Conservation (phyloP, 2,797 vertebrate genomes). For the Pantherophis alleghaniensis region DNA sequence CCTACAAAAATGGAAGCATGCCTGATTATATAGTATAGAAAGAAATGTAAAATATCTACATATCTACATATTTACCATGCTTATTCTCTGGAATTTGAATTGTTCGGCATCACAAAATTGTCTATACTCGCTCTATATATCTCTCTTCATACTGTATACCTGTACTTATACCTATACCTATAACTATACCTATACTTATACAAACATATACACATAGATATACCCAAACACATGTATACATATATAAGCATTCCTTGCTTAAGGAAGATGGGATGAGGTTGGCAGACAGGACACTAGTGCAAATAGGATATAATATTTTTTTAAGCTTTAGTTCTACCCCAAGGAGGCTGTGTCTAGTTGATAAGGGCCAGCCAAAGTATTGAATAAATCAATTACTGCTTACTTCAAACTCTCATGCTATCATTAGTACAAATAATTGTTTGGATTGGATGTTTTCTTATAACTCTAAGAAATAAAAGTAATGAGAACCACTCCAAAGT, state of each 20-base stretch:
- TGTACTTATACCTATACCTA: too few species aligned
- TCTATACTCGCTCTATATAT: not conserved
- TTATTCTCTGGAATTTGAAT: not conserved
- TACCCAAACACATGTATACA: too few species aligned
- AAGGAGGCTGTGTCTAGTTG: not conserved
- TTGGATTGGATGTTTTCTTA: not conserved
- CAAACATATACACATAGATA: too few species aligned
- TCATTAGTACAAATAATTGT: not conserved
- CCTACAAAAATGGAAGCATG: not conserved
- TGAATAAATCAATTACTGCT: not conserved
- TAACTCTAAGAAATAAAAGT: not conserved
- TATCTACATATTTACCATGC: not conserved
- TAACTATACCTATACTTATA: not conserved
- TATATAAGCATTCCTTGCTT: not conserved
- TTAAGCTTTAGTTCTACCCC: not conserved
- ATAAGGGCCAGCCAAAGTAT: not conserved
- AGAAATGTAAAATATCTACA: not conserved
- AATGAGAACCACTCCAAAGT: not conserved
- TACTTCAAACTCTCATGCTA: not conserved
- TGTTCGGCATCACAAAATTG: not conserved
- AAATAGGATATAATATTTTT: not conserved
- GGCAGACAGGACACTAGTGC: not conserved
- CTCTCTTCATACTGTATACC: not conserved
- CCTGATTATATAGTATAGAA: not conserved
- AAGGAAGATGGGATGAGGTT: not conserved